Conservation (phyloP, 2,113 vertebrate genomes). For the Mobula hypostoma region DNA sequence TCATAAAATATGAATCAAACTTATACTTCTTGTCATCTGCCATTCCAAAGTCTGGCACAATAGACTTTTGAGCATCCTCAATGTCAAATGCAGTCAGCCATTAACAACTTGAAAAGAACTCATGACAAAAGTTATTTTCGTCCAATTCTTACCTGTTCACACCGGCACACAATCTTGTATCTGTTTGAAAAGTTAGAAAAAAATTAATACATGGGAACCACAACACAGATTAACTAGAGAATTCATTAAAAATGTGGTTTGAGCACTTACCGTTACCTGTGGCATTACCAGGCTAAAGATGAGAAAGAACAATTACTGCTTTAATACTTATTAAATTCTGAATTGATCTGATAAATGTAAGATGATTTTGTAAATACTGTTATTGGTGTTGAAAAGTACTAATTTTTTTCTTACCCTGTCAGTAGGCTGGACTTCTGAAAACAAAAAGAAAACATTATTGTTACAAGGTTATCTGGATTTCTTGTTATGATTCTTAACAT, state of each 20-base stretch:
- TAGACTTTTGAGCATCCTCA: background rate
- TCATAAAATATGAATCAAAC: background rate
- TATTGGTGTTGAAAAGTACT: no score
- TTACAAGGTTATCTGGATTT: no score
- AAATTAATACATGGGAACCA: background rate
- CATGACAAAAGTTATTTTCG: background rate
- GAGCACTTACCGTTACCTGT: no score
- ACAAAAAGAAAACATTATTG: no score
- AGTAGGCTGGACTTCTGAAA: no score
- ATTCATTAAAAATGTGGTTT: background rate
- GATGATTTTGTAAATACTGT: no score
- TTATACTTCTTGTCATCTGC: background rate
- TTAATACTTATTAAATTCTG: no score
- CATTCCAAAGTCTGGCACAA: background rate
- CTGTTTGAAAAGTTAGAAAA: background rate
- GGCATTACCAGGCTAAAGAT: no score
- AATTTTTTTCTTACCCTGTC: no score
- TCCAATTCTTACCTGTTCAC: slow-evolving; percentile 18
- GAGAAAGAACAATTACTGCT: no score
- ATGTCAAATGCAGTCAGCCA: background rate
- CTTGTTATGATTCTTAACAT: no score
- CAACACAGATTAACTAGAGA: background rate
- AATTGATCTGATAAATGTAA: no score
- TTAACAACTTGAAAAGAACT: background rate
- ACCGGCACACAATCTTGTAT: background rate